A percentile compares a stretch with the other conserved stretches of the same genome.
These are phyloP conservation scores for Brachyptera putata DNA, from an alignment of 2,888 invertebrate species.

Conservation along the genomic window DNA sequence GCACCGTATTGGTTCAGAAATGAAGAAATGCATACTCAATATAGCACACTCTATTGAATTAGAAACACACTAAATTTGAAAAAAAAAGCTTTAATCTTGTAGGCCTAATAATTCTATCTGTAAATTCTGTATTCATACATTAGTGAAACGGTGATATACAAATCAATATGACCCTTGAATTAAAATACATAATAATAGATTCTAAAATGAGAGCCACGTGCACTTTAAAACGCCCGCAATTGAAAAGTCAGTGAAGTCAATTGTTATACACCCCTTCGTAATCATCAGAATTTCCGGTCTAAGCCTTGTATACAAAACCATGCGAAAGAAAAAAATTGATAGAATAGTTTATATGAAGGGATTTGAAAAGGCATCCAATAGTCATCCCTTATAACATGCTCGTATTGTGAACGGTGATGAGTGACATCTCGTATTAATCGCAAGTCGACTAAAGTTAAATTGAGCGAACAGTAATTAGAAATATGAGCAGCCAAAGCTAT, in stretches of 20 bases:
- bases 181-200: too few species aligned
- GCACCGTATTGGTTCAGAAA: too few species aligned
- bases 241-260: constrained; percentile 19
- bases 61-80: too few species aligned
- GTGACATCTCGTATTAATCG: constrained; percentile 32
- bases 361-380: not conserved
- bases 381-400: not conserved
- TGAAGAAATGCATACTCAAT: too few species aligned
- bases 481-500: constrained; percentile 25
- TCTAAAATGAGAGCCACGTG: constrained; percentile 19
- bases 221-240: constrained; percentile 6
- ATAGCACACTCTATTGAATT: too few species aligned
- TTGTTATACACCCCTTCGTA: constrained; percentile 20
- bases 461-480: constrained; percentile 32
- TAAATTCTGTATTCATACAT: too few species aligned
- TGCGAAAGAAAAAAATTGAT: constrained; percentile 12
- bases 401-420: constrained; percentile 12
- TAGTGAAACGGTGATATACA: too few species aligned
- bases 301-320: not conserved
- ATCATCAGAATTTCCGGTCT: constrained; percentile 24
- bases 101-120: too few species aligned
- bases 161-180: too few species aligned
- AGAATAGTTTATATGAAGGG: not conserved
- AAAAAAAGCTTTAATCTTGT: too few species aligned
- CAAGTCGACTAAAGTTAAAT: constrained; percentile 30